Base-by-base conservation (phyloP, 2,888 invertebrate species). In the Physocephala rufipes region DNA sequence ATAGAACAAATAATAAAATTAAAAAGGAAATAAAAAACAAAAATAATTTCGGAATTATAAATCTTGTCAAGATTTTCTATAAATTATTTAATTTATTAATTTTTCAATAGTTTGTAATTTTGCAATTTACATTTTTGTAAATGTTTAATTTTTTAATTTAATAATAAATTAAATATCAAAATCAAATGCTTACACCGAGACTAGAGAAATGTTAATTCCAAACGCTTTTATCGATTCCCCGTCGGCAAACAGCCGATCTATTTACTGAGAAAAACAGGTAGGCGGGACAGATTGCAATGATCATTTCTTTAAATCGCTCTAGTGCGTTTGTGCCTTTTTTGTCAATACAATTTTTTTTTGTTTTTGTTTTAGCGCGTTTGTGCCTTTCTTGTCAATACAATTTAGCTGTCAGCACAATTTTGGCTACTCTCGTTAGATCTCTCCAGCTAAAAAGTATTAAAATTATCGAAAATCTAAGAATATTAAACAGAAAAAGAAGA, bases 361-460 rank as follows among this genome's bases (percentile, higher is more conserved):
- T 36, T 36, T 7, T 36, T 9, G 36, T 4, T 36, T 7, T 9
- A 24, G 28, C 15, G n/a, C 30, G 26, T 53, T 28, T 26, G 13
- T 28, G 43, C 15, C 24, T n/a, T 59, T 47, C 26, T n/a, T 28
- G 28, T 45, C 28, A 12, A 21, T 58, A 16, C 15, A 51, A n/a
- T 5, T 15, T 51, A n/a, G 30, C 30, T 53, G 66, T 47, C 45
- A 36, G 26, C 24, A n/a, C 36, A 36, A 4, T 7, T 4, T 36
- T 64, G 21, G 64, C 47, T 26, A 21, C n/a, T 19, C 9, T 7
- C 36, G 26, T 61, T 36, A 13, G 12, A 28, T 9, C 12, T 59
- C 47, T n/a, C 13, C 47, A 45, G 24, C 61, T 19, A 21, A 26
- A 67, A 67, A 59, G 47, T 45, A 45, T 67, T 59, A 28, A 67